phyloP scores from a whole-genome alignment of 2,888 invertebrate genomes.

The Psylliodes chrysocephalus region DNA sequence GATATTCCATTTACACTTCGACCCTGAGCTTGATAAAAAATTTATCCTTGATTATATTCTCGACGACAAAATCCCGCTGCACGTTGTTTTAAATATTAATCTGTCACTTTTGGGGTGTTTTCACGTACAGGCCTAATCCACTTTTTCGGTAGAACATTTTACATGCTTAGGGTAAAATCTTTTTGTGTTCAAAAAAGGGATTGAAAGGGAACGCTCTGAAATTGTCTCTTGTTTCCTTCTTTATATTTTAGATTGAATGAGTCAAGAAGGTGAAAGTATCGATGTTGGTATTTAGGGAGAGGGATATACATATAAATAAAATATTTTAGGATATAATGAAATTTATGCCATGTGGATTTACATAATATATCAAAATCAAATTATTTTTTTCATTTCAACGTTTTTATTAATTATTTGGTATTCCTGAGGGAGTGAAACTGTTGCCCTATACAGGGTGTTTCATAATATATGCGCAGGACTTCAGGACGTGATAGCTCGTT shows the following conservation, averaged over 20 bases:
- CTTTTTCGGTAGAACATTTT: slow-evolving; percentile 14
- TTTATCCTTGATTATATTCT: slow-evolving; percentile 10
- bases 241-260: background rate
- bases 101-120: slow-evolving; percentile 3
- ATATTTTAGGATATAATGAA: too few species aligned
- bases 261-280: too few species aligned
- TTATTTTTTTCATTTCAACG: too few species aligned
- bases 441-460: too few species aligned
- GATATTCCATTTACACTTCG: background rate
- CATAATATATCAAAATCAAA: too few species aligned
- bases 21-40: background rate
- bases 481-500: too few species aligned
- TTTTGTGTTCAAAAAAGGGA: background rate
- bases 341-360: too few species aligned
- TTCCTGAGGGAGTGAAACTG: too few species aligned
- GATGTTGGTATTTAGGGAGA: too few species aligned
- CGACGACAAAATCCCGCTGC: slow-evolving; percentile 8
- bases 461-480: too few species aligned
- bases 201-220: background rate
- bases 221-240: background rate
- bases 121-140: slow-evolving; percentile 21
- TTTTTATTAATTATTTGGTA: too few species aligned
- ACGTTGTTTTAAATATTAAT: slow-evolving; percentile 18
- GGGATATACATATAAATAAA: too few species aligned
- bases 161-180: background rate